Conservation (phyloP, 2,888 invertebrate species). For the Lithosia quadra region DNA sequence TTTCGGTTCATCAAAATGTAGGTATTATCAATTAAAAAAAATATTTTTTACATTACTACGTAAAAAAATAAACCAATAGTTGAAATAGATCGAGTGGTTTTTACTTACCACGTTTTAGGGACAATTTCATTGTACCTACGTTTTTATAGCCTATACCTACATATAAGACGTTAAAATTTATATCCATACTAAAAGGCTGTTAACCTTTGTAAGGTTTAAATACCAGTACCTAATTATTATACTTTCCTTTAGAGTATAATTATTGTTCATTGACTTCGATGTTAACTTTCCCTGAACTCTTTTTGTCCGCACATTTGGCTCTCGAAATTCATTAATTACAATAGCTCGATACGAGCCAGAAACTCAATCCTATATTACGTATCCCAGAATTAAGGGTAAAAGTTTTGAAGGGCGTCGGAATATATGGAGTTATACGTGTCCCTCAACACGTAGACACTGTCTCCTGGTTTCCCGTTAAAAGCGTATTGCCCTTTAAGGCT, state of each 20-base stretch:
- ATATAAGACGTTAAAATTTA: background rate
- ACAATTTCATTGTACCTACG: background rate
- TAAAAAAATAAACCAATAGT: background rate
- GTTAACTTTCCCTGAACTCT: conserved; percentile 46
- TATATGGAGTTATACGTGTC: conserved; percentile 90
- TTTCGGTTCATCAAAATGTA: background rate
- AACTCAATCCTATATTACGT: conserved; percentile 55
- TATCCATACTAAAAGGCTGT: conserved; percentile 40
- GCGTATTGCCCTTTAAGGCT: conserved; percentile 91
- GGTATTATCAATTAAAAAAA: too few relatives aligned
- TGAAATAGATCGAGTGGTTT: too few relatives aligned
- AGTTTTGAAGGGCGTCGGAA: conserved; percentile 89
- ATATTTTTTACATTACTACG: too few relatives aligned
- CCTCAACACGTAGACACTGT: conserved; percentile 88
- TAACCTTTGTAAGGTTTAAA: conserved; percentile 41
- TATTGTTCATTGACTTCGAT: conserved; percentile 47
- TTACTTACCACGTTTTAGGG: background rate
- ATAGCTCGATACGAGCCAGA: conserved; percentile 83
- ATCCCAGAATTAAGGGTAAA: conserved; percentile 87
- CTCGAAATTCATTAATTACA: conserved; percentile 57
- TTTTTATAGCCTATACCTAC: background rate
- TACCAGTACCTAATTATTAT: conserved; percentile 43
- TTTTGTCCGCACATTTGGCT: conserved; percentile 52
- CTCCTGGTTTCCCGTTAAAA: conserved; percentile 92
- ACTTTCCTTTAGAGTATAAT: conserved; percentile 51